A percentile compares a stretch with the other conserved stretches of the same genome.
Conservation (phyloP, 2,113 vertebrate species). For the Rhinogobius similis region DNA sequence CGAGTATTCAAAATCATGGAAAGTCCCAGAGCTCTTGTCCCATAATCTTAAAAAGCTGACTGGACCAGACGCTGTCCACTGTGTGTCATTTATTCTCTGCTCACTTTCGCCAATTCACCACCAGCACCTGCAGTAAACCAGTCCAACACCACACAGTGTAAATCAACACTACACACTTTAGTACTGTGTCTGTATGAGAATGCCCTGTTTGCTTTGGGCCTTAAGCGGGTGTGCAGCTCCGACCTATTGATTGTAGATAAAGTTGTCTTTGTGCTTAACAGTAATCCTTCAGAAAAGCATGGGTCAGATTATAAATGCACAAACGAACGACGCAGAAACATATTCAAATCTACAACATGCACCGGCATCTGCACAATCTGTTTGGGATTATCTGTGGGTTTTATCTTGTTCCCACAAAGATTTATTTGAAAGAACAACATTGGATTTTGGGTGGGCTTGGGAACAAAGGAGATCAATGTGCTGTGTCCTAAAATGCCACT, state of each 20-base stretch:
- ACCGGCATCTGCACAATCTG: neutral
- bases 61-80: neutral
- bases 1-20: neutral
- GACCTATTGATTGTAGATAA: conserved; percentile 34
- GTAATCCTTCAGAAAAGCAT: conserved; percentile 43
- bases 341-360: neutral
- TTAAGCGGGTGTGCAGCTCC: conserved; percentile 3
- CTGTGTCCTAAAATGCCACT: neutral
- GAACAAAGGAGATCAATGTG: neutral
- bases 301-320: conserved; percentile 29
- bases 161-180: neutral
- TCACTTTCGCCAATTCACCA: neutral
- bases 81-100: neutral
- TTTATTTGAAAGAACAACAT: neutral
- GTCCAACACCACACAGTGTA: neutral
- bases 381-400: conserved; percentile 1
- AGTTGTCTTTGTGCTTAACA: conserved; percentile 18
- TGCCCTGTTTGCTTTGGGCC: neutral
- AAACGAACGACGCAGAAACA: conserved; percentile 15
- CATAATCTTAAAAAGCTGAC: neutral
- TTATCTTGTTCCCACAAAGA: conserved; percentile 4
- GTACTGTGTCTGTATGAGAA: neutral
- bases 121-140: neutral
- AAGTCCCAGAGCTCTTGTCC: neutral
- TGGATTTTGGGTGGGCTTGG: neutral